Conservation (phyloP, 37 sponge, comb jelly and placozoan genomes). For the Halisarca cf. caerulea region DNA sequence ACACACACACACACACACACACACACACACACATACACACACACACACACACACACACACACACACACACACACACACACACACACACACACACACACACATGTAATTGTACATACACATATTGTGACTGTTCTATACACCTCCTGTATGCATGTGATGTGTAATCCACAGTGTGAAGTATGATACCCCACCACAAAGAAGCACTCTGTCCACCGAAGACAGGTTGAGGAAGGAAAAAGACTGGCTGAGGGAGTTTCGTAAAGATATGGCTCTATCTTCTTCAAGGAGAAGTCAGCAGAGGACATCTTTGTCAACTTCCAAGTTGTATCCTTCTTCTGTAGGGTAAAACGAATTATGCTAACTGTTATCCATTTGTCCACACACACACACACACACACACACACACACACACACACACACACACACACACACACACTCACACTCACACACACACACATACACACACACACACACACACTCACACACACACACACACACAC, state of each 20-base stretch:
- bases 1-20: background rate
- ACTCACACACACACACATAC: no score
- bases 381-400: background rate
- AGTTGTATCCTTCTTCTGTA: conserved; percentile 9
- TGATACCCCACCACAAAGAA: background rate
- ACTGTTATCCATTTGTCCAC: no score
- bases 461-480: no score
- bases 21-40: background rate
- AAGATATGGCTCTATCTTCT: conserved; percentile 19
- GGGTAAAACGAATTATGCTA: background rate
- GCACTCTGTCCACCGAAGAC: conserved; percentile 27
- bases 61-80: background rate
- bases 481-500: no score
- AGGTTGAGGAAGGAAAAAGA: conserved; percentile 65
- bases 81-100: background rate
- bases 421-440: no score
- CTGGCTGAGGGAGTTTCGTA: conserved; percentile 71
- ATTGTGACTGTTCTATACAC: no score
- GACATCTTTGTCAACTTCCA: background rate
- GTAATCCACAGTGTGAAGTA: background rate
- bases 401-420: background rate
- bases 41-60: background rate
- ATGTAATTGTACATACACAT: background rate
- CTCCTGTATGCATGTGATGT: no score
- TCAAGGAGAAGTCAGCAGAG: background rate